phyloP scores from a whole-genome alignment of 2,888 invertebrate species.

The Cerceris ruficornis region DNA sequence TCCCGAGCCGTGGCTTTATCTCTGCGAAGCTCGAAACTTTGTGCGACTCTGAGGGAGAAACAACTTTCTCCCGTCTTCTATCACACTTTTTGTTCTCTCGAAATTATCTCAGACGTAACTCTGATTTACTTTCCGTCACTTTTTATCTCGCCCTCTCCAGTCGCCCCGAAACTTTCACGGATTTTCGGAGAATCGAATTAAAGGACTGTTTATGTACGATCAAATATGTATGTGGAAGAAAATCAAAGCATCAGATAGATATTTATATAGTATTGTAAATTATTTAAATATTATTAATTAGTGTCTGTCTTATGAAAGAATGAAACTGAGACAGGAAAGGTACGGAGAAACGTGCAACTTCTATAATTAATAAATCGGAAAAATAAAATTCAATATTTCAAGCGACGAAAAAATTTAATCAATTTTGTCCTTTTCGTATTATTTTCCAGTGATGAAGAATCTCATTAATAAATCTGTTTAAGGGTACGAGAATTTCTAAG shows the following conservation, averaged over 20 bases:
- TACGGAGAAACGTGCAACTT: background rate
- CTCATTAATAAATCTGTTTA: constrained; percentile 11
- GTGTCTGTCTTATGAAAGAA: no score
- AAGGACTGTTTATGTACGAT: background rate
- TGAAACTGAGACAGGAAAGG: no score
- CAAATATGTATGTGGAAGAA: background rate
- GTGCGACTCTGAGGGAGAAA: background rate
- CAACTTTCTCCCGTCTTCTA: constrained; percentile 4
- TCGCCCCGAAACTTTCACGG: background rate
- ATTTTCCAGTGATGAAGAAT: background rate
- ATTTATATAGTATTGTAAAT: no score
- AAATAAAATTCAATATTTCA: background rate
- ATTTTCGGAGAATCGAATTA: background rate
- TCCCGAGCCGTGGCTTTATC: background rate
- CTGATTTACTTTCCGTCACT: background rate
- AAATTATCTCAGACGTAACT: constrained; percentile 9
- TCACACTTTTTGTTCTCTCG: background rate
- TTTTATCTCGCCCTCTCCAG: background rate
- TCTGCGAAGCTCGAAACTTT: background rate
- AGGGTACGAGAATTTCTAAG: constrained; percentile 86
- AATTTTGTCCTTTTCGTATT: no score
- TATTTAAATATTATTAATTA: no score
- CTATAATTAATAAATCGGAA: background rate
- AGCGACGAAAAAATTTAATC: no score
- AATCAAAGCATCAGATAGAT: no score